Evolutionary conservation across 1,140 invertebrate genomes (phyloP), one percentile per base, ranked within the genome.

Genomic region (Leptinotarsa undecemlineata): DNA sequence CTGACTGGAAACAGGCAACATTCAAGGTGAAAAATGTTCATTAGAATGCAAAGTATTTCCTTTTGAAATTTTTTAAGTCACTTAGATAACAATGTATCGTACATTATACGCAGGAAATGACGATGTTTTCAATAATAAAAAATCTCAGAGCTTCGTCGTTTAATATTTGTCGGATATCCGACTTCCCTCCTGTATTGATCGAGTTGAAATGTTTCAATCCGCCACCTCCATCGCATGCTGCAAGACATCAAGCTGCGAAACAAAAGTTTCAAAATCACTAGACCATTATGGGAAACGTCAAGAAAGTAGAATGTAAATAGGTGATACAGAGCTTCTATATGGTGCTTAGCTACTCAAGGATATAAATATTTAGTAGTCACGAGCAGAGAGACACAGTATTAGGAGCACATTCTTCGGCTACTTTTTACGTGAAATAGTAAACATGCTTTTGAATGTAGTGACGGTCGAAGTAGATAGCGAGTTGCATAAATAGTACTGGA

Each of bases 291-390:
- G 17, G 51, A 57, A 57, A 57, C 51, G 51, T 57, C 51, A 57
- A n/a, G 51, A 57, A 57, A 57, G 51, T 57, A 57, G 51, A 57
- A 57, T 57, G 51, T 57, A 57, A 57, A 57, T 57, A 57, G 51
- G 51, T 57, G 51, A 42, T 57, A 57, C 51, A 15, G 51, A 57
- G 51, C 51, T 57, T 57, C 51, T 57, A 57, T 57, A 57, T 57
- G 51, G 51, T 57, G 17, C 51, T 57, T 57, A 17, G 51, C 51
- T 57, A 57, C 51, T 57, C 51, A 57, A 19, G 51, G 51, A 57
- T 57, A 57, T 57, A 57, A 57, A 57, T 57, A 57, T 57, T 57
- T 57, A 57, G 51, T 57, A 57, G 51, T 57, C 51, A 57, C 51
- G 51, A 57, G 51, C 51, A 57, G 51, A 57, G 51, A 57, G n/a